Conservation (phyloP, 2,113 vertebrate genomes). For the Muntiacus muntjak region DNA sequence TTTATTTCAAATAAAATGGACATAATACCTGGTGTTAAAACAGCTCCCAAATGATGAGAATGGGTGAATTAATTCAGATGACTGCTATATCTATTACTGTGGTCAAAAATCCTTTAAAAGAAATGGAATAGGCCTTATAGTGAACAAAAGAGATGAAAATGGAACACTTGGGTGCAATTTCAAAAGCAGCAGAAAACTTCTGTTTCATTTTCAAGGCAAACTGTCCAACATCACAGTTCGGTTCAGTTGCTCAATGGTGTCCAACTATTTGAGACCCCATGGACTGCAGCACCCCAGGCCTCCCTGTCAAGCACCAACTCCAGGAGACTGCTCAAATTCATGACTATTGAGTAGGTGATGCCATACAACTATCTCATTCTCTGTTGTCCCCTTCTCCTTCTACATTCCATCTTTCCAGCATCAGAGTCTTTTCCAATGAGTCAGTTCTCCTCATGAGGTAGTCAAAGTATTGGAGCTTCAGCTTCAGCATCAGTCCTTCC, state of each 20-base stretch:
- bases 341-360: not conserved
- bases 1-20: conserved; percentile 9
- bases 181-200: not conserved
- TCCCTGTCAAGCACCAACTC: not conserved
- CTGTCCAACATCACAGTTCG: not conserved
- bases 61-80: not conserved
- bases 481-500: not conserved
- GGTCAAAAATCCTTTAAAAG: not conserved
- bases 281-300: not conserved
- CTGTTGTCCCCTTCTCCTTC: not conserved
- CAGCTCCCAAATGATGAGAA: not conserved
- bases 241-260: not conserved
- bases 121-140: not conserved
- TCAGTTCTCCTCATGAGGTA: not conserved
- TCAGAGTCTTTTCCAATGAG: not conserved
- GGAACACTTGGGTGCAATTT: not conserved
- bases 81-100: not conserved
- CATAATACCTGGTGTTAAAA: not conserved
- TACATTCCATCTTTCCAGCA: not conserved
- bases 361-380: not conserved
- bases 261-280: not conserved
- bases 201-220: not conserved
- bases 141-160: not conserved
- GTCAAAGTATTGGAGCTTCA: not conserved
- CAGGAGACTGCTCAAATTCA: not conserved